Percentiles rank a stretch among this genome's conserved stretches.
phyloP scores from a whole-genome alignment of 1,140 invertebrate genomes.

The Zaprionus kolodkinae region DNA sequence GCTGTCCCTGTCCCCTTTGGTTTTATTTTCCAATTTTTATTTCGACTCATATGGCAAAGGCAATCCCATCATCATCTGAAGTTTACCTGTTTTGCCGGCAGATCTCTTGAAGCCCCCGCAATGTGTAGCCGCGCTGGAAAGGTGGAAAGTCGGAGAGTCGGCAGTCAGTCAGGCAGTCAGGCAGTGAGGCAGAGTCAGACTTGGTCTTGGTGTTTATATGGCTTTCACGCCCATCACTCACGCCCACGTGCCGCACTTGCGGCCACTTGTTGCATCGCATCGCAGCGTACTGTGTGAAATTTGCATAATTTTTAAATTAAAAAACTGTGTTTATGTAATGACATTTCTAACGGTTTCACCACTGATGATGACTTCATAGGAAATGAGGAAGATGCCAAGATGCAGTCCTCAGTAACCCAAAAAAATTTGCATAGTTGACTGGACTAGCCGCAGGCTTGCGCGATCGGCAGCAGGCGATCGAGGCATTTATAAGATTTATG shows the following conservation, averaged over 20 bases:
- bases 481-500: constrained; percentile 50
- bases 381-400: constrained; percentile 22
- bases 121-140: constrained; percentile 6
- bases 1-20: neutral
- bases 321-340: constrained; percentile 75
- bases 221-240: constrained; percentile 62
- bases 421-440: constrained; percentile 40
- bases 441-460: neutral
- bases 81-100: constrained; percentile 43
- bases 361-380: constrained; percentile 75
- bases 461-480: neutral
- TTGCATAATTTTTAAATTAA: constrained; percentile 79
- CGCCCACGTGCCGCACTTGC: constrained; percentile 55
- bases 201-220: constrained; percentile 42
- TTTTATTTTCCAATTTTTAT: neutral
- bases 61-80: constrained; percentile 3
- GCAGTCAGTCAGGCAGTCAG: neutral
- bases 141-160: constrained; percentile 1
- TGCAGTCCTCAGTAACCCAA: neutral
- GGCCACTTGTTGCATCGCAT: constrained; percentile 18
- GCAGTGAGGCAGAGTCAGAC: constrained; percentile 6
- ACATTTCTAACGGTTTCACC: constrained; percentile 62
- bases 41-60: neutral
- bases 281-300: constrained; percentile 32
- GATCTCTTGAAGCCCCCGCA: constrained; percentile 44